Evolutionary conservation across 2,797 vertebrate species (phyloP), one percentile per base, ranked within the genome.

Genomic region (Onychomys arenicola): DNA sequence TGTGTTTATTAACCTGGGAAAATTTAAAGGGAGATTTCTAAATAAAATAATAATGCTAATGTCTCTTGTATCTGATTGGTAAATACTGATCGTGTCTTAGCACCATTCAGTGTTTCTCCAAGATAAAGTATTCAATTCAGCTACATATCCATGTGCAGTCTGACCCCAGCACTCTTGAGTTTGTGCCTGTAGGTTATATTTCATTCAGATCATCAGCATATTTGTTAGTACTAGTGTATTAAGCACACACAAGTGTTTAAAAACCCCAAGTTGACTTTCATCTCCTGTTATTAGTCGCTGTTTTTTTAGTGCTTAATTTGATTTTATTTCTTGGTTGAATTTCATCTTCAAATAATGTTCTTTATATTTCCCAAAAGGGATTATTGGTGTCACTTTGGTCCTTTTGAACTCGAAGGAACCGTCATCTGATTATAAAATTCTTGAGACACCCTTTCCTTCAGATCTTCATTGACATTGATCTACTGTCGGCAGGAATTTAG

Each of bases 401-500:
- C 46, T 67, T 90, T 90, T 96, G 77, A 94, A 96, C 73, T 89
- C 73, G 49, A 93, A 94, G 76, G 32, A 90, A 93, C 87, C 13
- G 34, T 89, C 13, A 75, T 55, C 46, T 95, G 81, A 71, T 93
- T 80, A 52, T 89, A 73, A 94, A 93, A 85, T 88, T 75, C 76
- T 91, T 46, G 27, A 61, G 34, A 80, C 5, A 43, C 32, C 52
- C n/a, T 89, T 75, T 76, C 32, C 83, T 40, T 96, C 57, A 37
- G 89, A 75, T 89, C 52, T 91, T 75, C 40, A 17, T 65, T 84
- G 75, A 91, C 63, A 84, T 32, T 40, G 89, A 87, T 80, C 77
- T 89, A 67, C 21, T 94, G 37, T 94, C 55, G 49, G 52, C 1
- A 46, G 49, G 55, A 85, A 87, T 87, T 69, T 73, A 89, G 37